Evolutionary conservation across 1,140 invertebrate genomes (phyloP).

Genomic region (Bombus vancouverensis): DNA sequence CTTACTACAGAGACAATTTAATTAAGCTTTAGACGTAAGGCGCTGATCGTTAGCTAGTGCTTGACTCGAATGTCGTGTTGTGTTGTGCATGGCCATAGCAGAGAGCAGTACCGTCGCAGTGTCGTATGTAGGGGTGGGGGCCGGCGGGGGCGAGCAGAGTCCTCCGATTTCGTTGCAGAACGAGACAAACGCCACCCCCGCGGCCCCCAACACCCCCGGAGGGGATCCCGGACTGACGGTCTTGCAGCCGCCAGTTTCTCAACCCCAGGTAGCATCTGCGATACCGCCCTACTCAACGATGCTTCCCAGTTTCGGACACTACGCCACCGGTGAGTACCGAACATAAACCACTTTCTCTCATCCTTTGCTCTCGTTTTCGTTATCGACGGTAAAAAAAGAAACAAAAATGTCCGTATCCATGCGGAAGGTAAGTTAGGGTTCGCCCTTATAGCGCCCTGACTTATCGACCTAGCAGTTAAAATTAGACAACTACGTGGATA

Average conservation of each 20-base stretch:
- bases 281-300: constrained; percentile 85
- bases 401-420: background rate
- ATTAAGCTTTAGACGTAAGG: constrained; percentile 76
- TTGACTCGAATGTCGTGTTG: constrained; percentile 81
- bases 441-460: constrained; percentile 43
- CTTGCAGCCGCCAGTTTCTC: constrained; percentile 83
- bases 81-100: constrained; percentile 83
- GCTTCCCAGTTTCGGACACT: constrained; percentile 89
- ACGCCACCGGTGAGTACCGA: constrained; percentile 86
- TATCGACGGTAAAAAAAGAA: constrained; percentile 24
- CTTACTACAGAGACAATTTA: constrained; percentile 44
- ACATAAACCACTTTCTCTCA: constrained; percentile 12
- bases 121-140: constrained; percentile 83
- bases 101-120: constrained; percentile 84
- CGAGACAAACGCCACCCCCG: constrained; percentile 82
- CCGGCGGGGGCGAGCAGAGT: constrained; percentile 83
- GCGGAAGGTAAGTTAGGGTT: constrained; percentile 59
- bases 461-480: constrained; percentile 45
- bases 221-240: constrained; percentile 83
- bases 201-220: constrained; percentile 82
- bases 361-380: constrained; percentile 2
- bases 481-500: background rate
- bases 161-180: constrained; percentile 85
- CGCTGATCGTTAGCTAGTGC: constrained; percentile 77
- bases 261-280: constrained; percentile 79